Conservation (phyloP, 2,113 vertebrate genomes). For the Albula goreensis region DNA sequence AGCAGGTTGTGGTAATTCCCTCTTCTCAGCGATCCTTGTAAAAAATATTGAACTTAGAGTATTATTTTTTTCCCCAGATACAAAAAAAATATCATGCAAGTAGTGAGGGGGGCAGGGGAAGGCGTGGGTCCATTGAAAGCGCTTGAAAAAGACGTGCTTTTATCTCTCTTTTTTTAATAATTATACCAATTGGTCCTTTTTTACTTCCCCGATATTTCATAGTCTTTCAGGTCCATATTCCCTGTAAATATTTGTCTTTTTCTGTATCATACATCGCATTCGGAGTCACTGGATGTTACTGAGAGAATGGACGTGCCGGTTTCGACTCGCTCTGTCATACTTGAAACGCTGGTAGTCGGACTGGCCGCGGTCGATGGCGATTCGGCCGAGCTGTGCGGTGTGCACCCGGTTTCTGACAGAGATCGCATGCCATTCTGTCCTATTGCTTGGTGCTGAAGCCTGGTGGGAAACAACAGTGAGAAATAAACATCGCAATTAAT, state of each 20-base stretch:
- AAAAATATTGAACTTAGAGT: constrained; percentile 79
- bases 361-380: constrained; percentile 96
- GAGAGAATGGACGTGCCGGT: constrained; percentile 97
- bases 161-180: constrained; percentile 82
- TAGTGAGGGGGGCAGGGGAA: constrained; percentile 66
- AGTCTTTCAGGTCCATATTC: constrained; percentile 80
- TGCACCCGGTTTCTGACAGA: constrained; percentile 93
- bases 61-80: constrained; percentile 79
- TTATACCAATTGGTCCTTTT: constrained; percentile 77
- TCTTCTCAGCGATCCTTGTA: constrained; percentile 88
- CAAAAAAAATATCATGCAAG: constrained; percentile 92
- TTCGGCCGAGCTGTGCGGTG: constrained; percentile 95
- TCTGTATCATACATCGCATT: constrained; percentile 98
- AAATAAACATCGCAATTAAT: constrained; percentile 44
- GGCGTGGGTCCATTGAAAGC: constrained; percentile 93
- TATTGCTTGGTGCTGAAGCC: constrained; percentile 98
- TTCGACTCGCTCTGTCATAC: constrained; percentile 93
- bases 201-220: constrained; percentile 76
- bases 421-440: constrained; percentile 96
- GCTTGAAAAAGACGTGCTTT: constrained; percentile 91
- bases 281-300: constrained; percentile 98
- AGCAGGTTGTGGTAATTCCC: constrained; percentile 82
- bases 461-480: constrained; percentile 60
- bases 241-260: constrained; percentile 78
- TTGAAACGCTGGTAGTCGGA: constrained; percentile 97